Conservation (phyloP, 2,797 vertebrate genomes). For the Trematomus bernacchii region DNA sequence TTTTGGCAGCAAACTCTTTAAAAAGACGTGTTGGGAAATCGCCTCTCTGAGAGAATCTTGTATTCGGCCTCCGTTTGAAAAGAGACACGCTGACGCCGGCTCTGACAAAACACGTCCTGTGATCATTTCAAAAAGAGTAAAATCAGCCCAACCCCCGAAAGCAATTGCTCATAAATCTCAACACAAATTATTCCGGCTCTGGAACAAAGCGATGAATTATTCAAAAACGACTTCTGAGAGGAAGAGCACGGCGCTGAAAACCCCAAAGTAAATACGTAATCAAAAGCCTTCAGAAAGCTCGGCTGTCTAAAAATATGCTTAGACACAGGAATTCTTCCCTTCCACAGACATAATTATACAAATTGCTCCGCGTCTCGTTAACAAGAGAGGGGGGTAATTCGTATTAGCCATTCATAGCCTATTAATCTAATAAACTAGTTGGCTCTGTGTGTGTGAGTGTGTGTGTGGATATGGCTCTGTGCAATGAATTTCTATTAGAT, state of each 20-base stretch:
- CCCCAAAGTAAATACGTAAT: slow-evolving; percentile 81
- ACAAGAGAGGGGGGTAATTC: slow-evolving; percentile 83
- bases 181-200: slow-evolving; percentile 73
- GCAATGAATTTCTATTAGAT: slow-evolving; percentile 90
- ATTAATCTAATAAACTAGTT: slow-evolving; percentile 85
- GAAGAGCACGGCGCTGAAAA: slow-evolving; percentile 70
- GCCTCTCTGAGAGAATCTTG: background rate
- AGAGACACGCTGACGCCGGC: slow-evolving; percentile 47
- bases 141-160: slow-evolving; percentile 61
- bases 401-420: slow-evolving; percentile 87
- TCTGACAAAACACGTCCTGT: slow-evolving; percentile 60
- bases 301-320: slow-evolving; percentile 82
- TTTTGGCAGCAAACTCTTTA: slow-evolving; percentile 42
- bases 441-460: slow-evolving; percentile 74
- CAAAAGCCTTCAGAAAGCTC: slow-evolving; percentile 76
- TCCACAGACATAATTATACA: slow-evolving; percentile 85
- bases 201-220: slow-evolving; percentile 83
- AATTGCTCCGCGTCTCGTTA: slow-evolving; percentile 84
- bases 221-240: slow-evolving; percentile 76
- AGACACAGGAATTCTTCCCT: slow-evolving; percentile 81
- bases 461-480: slow-evolving; percentile 64
- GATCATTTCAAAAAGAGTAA: slow-evolving; percentile 61
- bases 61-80: slow-evolving; percentile 35
- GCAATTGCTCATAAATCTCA: slow-evolving; percentile 78
- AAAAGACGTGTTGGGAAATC: slow-evolving; percentile 24